phyloP scores from a whole-genome alignment of 2,888 invertebrate species.

The Drosophila ustulata region DNA sequence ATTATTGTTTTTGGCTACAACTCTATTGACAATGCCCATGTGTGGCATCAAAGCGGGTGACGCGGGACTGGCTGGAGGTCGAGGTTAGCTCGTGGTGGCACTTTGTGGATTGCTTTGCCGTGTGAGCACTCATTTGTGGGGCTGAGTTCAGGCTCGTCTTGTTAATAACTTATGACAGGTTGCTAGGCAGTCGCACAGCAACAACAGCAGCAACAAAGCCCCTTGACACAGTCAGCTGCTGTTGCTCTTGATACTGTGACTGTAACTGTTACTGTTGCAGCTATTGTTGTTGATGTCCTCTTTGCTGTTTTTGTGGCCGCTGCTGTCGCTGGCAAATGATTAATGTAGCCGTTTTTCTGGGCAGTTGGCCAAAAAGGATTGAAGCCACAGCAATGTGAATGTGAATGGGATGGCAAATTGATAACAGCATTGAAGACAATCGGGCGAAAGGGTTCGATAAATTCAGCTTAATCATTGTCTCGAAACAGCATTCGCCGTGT shows the following conservation, averaged over 20 bases:
- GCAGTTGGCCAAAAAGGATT: conserved; percentile 66
- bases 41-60: neutral
- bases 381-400: conserved; percentile 28
- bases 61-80: conserved; percentile 3
- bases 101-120: conserved; percentile 65
- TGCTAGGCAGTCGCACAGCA: conserved; percentile 14
- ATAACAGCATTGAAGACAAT: conserved; percentile 26
- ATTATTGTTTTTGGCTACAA: conserved; percentile 46
- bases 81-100: conserved; percentile 46
- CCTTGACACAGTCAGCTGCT: conserved; percentile 38
- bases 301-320: conserved; percentile 34
- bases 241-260: conserved; percentile 2
- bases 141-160: conserved; percentile 54
- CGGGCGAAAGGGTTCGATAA: conserved; percentile 25
- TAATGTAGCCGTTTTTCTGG: conserved; percentile 69
- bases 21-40: conserved; percentile 3
- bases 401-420: conserved; percentile 34
- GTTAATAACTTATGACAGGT: conserved; percentile 77
- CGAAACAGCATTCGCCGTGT: neutral
- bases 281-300: conserved; percentile 29
- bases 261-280: conserved; percentile 16
- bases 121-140: conserved; percentile 34
- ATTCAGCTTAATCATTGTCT: conserved; percentile 40
- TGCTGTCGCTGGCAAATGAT: conserved; percentile 61
- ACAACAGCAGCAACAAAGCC: conserved; percentile 21